Conservation (phyloP, 2,888 invertebrate genomes). For the Trachelus iudaicus region DNA sequence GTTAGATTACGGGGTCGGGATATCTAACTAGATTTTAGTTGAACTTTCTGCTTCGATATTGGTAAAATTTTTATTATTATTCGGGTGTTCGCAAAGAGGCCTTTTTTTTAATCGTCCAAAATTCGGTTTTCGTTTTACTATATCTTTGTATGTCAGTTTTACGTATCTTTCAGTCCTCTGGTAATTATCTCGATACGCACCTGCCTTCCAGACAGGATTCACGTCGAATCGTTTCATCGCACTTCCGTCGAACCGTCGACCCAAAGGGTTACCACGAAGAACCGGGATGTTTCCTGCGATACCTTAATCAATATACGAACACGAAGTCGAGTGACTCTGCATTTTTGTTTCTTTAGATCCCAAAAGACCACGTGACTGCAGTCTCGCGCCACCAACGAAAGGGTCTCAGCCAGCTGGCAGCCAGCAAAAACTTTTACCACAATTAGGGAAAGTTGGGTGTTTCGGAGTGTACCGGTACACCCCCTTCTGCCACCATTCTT, state of each 20-base stretch:
- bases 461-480: constrained; percentile 33
- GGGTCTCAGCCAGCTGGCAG: background rate
- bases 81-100: background rate
- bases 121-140: background rate
- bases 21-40: background rate
- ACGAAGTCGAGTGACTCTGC: background rate
- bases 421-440: constrained; percentile 22
- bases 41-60: background rate
- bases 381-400: background rate
- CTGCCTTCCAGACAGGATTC: background rate
- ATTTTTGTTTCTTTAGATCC: background rate
- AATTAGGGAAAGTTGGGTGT: constrained; percentile 39
- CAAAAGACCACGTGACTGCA: background rate
- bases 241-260: background rate
- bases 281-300: background rate
- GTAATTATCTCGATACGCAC: background rate
- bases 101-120: background rate
- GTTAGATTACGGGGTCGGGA: background rate
- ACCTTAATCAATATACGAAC: background rate
- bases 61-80: background rate
- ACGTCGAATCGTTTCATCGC: background rate
- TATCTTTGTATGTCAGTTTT: background rate
- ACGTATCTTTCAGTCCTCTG: background rate
- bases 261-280: background rate
- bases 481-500: constrained; percentile 11